A percentile compares a stretch with the other conserved stretches of the same genome.
Evolutionary conservation across 2,888 invertebrate species (phyloP).

Genomic region (Drosophila emarginata): DNA sequence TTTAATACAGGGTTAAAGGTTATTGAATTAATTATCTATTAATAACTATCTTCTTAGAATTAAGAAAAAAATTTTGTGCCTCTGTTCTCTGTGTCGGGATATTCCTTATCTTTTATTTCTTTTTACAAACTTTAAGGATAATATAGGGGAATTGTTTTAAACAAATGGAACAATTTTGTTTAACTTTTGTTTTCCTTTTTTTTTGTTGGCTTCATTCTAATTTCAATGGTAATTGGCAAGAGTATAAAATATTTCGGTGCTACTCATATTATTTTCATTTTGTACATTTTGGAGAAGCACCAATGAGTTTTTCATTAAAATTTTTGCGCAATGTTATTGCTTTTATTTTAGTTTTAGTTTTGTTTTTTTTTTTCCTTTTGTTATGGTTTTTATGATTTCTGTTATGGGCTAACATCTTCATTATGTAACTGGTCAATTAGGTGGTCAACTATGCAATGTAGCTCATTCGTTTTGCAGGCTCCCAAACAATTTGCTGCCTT

Average conservation of each 20-base stretch:
- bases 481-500: conserved; percentile 51
- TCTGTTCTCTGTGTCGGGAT: too few species aligned
- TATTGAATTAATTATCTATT: too few species aligned
- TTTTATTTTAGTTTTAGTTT: conserved; percentile 3
- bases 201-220: not conserved
- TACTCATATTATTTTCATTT: not conserved
- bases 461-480: conserved; percentile 31
- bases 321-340: not conserved
- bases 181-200: too few species aligned
- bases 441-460: conserved; percentile 29
- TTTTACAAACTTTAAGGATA: too few species aligned
- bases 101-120: too few species aligned
- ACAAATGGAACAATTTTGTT: too few species aligned
- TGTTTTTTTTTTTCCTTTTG: conserved; percentile 6
- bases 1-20: too few species aligned
- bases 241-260: not conserved
- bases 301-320: conserved; percentile 3
- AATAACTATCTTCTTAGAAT: too few species aligned
- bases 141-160: too few species aligned
- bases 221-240: not conserved
- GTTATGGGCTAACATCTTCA: conserved; percentile 35
- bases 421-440: conserved; percentile 57
- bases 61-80: too few species aligned
- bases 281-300: not conserved
- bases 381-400: not conserved